Evolutionary conservation across 1,140 invertebrate species (phyloP).

Genomic region (Nephotettix cincticeps): DNA sequence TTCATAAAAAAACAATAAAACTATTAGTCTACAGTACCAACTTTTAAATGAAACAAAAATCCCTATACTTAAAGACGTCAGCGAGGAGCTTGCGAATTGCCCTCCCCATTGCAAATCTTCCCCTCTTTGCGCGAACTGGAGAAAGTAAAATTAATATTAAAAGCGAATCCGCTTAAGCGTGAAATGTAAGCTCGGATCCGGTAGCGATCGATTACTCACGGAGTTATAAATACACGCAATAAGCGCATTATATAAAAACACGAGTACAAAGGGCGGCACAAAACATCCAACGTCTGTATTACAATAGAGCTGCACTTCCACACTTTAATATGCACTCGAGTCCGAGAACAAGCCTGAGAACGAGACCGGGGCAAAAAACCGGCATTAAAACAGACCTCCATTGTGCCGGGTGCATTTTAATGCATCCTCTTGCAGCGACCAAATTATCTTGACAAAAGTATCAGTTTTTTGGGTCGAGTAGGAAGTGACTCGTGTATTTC

Average conservation of each 20-base stretch:
- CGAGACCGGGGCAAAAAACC: background rate
- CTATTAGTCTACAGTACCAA: no score
- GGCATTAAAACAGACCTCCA: background rate
- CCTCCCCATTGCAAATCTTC: no score
- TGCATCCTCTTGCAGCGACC: background rate
- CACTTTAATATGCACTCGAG: background rate
- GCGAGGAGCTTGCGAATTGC: no score
- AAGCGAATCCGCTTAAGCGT: no score
- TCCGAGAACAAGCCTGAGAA: background rate
- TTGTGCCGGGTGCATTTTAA: constrained; percentile 8
- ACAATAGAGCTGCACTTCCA: background rate
- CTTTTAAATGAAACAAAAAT: no score
- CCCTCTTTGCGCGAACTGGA: no score
- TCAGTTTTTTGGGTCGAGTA: constrained; percentile 3
- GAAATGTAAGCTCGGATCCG: no score
- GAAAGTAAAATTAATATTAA: no score
- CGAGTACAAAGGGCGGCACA: background rate
- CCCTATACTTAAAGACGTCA: no score
- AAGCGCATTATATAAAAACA: background rate
- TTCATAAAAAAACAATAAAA: no score
- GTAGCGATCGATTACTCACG: background rate
- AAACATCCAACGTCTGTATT: background rate
- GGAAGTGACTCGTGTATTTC: background rate
- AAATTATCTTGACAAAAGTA: constrained; percentile 12
- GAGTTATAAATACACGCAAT: background rate